Evolutionary conservation across 2,888 invertebrate species (phyloP), one percentile per base, ranked within the genome.

Genomic region (Crematogaster levior): DNA sequence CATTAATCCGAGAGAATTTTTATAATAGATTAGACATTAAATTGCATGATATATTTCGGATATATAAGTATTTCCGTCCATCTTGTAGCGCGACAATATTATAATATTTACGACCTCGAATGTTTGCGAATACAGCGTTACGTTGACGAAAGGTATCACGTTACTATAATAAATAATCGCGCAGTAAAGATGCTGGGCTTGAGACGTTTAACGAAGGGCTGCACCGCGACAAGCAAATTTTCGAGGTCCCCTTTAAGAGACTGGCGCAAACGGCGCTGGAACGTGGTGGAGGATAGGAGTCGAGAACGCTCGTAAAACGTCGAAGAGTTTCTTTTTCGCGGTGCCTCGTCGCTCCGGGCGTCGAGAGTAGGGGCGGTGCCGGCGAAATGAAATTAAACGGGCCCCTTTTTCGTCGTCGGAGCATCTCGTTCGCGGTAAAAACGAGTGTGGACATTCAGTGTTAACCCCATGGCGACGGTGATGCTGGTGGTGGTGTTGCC

Each of bases 371-470:
- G 87, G 91, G 89, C 88, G 91, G 86, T 88, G 83, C 85, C 87
- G 46, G 87, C 83, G 85, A 91, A 91, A 90, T 91, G 88, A 88
- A 91, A 90, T 90, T 90, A 91, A 92, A 91, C 90, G 89, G 90
- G 83, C 90, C 88, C 86, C 84, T 90, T 89, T 91, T 90, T 90
- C 90, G 87, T 85, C 82, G 70, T 72, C 75, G 82, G 63, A 79
- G 81, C 88, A 83, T 88, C 86, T 90, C 88, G 85, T 87, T 58
- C 86, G 75, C 56, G 88, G 83, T 89, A 90, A 92, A 92, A 93
- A 93, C 88, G 91, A 91, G 89, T 86, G 91, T 91, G 91, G 91
- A 92, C 90, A 91, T 91, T 90, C 91, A 89, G 86, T 86, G 82
- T 83, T 85, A 83, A 85, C 83, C 81, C 81, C 75, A 83, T 63